Conservation (phyloP, 1,140 invertebrate genomes). For the Lucilia sericata region DNA sequence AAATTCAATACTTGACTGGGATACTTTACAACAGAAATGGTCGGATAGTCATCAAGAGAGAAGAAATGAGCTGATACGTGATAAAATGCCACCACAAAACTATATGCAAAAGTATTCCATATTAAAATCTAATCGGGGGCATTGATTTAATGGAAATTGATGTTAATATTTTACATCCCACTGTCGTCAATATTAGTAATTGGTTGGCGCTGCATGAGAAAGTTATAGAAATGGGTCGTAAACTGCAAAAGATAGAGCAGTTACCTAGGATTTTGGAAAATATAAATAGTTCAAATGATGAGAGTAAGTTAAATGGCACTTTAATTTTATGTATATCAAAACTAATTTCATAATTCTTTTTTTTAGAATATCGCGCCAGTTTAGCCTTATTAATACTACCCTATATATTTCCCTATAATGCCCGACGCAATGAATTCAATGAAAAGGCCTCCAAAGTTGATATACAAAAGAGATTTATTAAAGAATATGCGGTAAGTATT, state of each 20-base stretch:
- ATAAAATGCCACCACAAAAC: neutral
- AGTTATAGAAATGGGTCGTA: neutral
- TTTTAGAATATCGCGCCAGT: conserved; percentile 21
- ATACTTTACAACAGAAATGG: conserved; percentile 28
- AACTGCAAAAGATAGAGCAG: neutral
- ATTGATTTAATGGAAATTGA: conserved; percentile 2
- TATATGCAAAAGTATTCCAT: conserved; percentile 32
- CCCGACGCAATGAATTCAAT: neutral
- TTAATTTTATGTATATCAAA: neutral
- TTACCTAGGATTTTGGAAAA: neutral
- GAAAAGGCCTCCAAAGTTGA: neutral
- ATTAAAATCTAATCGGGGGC: neutral
- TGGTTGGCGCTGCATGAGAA: neutral
- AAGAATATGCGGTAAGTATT: neutral
- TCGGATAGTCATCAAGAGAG: neutral
- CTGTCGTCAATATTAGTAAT: neutral
- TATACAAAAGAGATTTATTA: neutral
- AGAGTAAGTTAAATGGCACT: neutral
- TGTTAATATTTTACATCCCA: conserved; percentile 16
- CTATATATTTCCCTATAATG: conserved; percentile 27
- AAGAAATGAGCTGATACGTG: neutral
- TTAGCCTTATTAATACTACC: neutral
- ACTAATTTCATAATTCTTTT: neutral
- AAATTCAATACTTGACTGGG: neutral
- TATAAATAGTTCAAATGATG: neutral